Evolutionary conservation across 2,888 invertebrate species (phyloP).

Genomic region (Orthosia incerta): DNA sequence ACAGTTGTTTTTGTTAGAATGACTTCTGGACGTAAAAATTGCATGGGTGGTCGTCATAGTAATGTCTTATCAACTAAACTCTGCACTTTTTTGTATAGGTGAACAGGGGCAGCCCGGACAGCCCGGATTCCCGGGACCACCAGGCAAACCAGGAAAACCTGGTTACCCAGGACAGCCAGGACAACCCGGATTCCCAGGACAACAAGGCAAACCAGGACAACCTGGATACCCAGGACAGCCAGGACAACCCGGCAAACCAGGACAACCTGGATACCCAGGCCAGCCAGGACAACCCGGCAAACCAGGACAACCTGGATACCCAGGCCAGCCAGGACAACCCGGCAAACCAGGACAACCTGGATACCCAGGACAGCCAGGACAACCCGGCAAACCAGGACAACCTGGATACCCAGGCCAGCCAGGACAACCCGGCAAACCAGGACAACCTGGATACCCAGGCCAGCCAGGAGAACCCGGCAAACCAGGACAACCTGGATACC

Average conservation of each 20-base stretch:
- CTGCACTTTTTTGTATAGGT: too few species aligned
- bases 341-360: conserved; percentile 49
- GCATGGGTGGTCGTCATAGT: too few species aligned
- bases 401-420: conserved; percentile 47
- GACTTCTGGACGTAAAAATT: too few species aligned
- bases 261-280: conserved; percentile 66
- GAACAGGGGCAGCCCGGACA: conserved; percentile 19
- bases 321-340: conserved; percentile 71
- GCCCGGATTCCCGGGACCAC: conserved; percentile 1
- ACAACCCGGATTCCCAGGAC: too few species aligned
- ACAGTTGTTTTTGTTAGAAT: too few species aligned
- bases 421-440: conserved; percentile 69
- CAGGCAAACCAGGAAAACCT: background rate
- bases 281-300: too few species aligned
- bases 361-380: background rate
- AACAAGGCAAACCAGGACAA: conserved; percentile 11
- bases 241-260: conserved; percentile 67
- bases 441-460: conserved; percentile 66
- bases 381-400: conserved; percentile 45
- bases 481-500: conserved; percentile 65
- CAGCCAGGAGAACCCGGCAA: too few species aligned
- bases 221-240: conserved; percentile 8
- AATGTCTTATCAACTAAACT: too few species aligned
- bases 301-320: conserved; percentile 82
- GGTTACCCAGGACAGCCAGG: background rate